Base-by-base conservation (phyloP, 2,888 invertebrate species). In the Diarsia rubi region DNA sequence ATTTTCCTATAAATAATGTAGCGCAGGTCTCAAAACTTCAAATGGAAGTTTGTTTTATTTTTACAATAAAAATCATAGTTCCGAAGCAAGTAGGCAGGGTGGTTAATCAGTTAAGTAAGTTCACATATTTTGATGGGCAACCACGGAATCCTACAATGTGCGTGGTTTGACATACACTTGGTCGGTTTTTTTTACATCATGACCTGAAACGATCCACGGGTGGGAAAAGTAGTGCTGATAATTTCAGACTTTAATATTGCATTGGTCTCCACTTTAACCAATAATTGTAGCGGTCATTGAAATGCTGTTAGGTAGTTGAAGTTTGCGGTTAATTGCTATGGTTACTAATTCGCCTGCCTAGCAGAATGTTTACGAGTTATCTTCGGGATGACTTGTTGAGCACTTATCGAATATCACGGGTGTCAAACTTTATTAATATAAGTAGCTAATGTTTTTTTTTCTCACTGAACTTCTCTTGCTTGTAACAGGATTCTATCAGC, bases 401-500 rank as follows among this genome's bases (percentile, higher is more conserved):
- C 24, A 24, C 31, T 42, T 62, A 57, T 24, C 42, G 49, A 44
- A 24, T 73, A 31, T 71, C 31, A 67, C 64, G 68, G 11, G 52
- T 69, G 44, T n/a, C 31, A 47, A 67, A 67, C 42, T 67, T 24
- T 63, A 67, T 64, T 63, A 47, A 70, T 77, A 63, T 42, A n/a
- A n/a, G n/a, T n/a, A 44, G 24, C 64, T 54, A 73, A 67, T 69
- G 37, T 60, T 77, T 69, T 67, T 49, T 37, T 81, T n/a, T n/a
- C 57, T 60, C 19, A 75, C 44, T 37, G 66, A 42, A 65, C 31
- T 64, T 52, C 59, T 63, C 57, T 69, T 69, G 60, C 67, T 42
- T 68, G 42, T 78, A 70, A 68, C 73, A 81, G 82, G 82, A 78
- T 63, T 77, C 60, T 75, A 49, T 79, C 66, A 71, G 45, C 45